Base-by-base conservation (phyloP, 2,888 invertebrate species). In the Isotomurus palustris region DNA sequence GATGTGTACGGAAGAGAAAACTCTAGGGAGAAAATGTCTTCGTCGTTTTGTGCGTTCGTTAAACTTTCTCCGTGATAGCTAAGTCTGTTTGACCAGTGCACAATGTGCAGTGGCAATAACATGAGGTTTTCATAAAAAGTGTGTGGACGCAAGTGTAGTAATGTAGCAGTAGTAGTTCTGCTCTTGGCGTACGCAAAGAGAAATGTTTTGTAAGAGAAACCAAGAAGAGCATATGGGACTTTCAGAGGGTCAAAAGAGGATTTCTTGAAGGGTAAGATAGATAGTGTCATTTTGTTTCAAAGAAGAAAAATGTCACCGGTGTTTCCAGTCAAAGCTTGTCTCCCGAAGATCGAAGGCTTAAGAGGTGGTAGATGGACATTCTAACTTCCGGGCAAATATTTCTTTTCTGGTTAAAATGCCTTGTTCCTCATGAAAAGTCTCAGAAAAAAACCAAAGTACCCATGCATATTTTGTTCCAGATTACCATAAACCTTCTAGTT, bases 281-380 rank as follows among this genome's bases (percentile, higher is more conserved):
- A 38, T n/a, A 14, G 8, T 14, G 17, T 8, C 38, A 14, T 38
- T 38, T 19, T 14, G 32, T 14, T 32, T 32, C 8, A n/a, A 17
- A 17, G 27, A 51, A 40, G 51, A 51, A 51, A 51, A 51, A 51
- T 51, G 51, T 51, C 40, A 51, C n/a, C n/a, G n/a, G n/a, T n/a
- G n/a, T n/a, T n/a, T n/a, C n/a, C n/a, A n/a, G n/a, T n/a, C n/a
- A n/a, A n/a, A n/a, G n/a, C 41, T 51, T 38, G 41, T 41, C 28
- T 41, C 41, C 38, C 38, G 19, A 38, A 38, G 38, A 17, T 19
- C 38, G 38, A 38, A 38, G 19, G 17, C 38, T 38, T 14, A 38
- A 38, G 14, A 32, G 32, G 14, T 14, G 38, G 38, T 38, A 5
- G 17, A 32, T 38, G 6, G 8, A 32, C 8, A 32, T 14, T 32